Evolutionary conservation across 2,113 vertebrate species (phyloP).

Genomic region (Benitochromis conjunctus): DNA sequence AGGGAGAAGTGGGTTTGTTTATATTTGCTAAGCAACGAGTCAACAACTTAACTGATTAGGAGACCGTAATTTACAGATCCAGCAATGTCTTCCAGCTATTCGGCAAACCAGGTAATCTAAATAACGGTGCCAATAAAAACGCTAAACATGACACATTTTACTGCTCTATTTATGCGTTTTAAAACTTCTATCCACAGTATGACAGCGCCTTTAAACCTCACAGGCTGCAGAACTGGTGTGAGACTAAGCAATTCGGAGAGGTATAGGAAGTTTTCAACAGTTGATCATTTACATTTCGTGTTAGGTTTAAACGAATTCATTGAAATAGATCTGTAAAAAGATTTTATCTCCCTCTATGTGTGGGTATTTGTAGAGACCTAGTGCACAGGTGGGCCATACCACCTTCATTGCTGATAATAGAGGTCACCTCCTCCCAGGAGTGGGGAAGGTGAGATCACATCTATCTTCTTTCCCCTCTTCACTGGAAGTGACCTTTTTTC

Average conservation of each 20-base stretch:
- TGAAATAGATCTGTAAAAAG: neutral
- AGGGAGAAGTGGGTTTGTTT: neutral
- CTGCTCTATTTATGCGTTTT: neutral
- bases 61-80: neutral
- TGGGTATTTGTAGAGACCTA: slow-evolving; percentile 52
- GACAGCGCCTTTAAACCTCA: slow-evolving; percentile 62
- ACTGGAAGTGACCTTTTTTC: neutral
- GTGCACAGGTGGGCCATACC: slow-evolving; percentile 45
- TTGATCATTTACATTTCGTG: neutral
- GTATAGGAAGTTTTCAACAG: slow-evolving; percentile 9
- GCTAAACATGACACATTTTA: neutral
- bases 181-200: slow-evolving; percentile 42
- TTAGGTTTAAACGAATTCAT: neutral
- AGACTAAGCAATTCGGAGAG: slow-evolving; percentile 52
- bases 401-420: slow-evolving; percentile 62
- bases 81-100: slow-evolving; percentile 68
- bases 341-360: neutral
- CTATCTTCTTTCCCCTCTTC: neutral
- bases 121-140: neutral
- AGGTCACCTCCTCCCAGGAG: slow-evolving; percentile 69
- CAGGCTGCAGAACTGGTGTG: slow-evolving; percentile 71
- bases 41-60: neutral
- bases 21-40: slow-evolving; percentile 65
- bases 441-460: slow-evolving; percentile 49
- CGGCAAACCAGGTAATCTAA: slow-evolving; percentile 69